Evolutionary conservation across 2,113 vertebrate species (phyloP), one percentile per base, ranked within the genome.

Genomic region (Hippocampus mohnikei): DNA sequence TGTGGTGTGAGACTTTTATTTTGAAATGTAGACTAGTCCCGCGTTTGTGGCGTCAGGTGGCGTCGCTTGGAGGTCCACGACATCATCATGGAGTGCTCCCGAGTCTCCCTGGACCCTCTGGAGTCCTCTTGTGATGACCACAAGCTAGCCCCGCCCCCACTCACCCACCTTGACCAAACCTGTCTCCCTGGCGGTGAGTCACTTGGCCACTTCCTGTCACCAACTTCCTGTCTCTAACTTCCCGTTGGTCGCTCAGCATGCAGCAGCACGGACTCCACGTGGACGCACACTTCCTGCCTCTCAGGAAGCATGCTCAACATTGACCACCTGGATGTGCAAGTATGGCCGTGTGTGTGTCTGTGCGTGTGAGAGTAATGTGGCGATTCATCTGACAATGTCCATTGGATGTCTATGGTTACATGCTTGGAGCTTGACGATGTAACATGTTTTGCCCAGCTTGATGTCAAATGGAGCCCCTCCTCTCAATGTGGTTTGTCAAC

Each of bases 61-160:
- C 97, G 93, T 91, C 93, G 93, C 76, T 93, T 95, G 72, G 96
- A 99, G 86, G 95, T 95, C 73, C 97, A 99, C 40, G 97, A 98
- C 90, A 96, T 99, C 62, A 93, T 99, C 67, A 95, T 98, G 52
- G 96, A 99, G 91, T 99, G 97, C 93, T 95, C 96, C 93, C 94
- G 94, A 92, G 93, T 98, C 85, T 99, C 95, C 73, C 93, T 99
- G 93, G 97, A 99, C 81, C 95, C 96, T 60, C 92, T 94, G 69
- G 97, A 99, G 89, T 95, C 95, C 1, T 98, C 95, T 0, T 96
- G 92, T 64, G 97, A 99, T 92, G 96, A 97, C 82, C 77, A 81
- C 53, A 27, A 25, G 79, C 88, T 80, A 84, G 84, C 72, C 88
- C 88, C 70, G 79, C 52, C 62, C 15, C 66, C 16, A 50, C 4